These are phyloP conservation scores for Columbina picui DNA, from an alignment of 2,113 vertebrate species.

Conservation along the genomic window DNA sequence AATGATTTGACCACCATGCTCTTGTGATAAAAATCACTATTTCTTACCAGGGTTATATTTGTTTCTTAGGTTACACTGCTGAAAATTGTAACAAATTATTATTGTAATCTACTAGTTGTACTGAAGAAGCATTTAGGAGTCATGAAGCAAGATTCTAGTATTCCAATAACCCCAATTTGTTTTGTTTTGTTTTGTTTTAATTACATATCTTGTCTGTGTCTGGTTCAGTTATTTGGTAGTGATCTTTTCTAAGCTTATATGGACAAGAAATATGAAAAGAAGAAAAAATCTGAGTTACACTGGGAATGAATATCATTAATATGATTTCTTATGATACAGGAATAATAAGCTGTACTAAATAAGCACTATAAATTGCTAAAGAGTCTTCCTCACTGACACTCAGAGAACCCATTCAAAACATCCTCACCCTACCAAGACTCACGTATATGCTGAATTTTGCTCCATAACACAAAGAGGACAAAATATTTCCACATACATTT, in stretches of 20 bases:
- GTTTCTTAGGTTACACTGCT: neutral
- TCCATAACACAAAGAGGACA: neutral
- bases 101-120: neutral
- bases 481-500: neutral
- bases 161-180: neutral
- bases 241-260: neutral
- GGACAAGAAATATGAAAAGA: too few species aligned
- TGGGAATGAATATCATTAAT: neutral
- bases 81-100: neutral
- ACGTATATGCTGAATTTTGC: neutral
- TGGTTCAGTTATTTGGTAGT: neutral
- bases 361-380: neutral
- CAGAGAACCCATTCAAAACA: neutral
- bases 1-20: neutral
- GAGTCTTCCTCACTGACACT: neutral
- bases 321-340: neutral
- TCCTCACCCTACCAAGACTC: neutral
- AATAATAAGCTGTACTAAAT: neutral
- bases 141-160: neutral
- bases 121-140: neutral
- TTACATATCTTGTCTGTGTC: neutral
- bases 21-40: neutral
- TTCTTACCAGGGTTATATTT: neutral
- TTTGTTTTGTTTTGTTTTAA: too few species aligned
- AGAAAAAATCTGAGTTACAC: neutral